phyloP scores from a whole-genome alignment of 2,888 invertebrate genomes.

The Epinotia bilunana region DNA sequence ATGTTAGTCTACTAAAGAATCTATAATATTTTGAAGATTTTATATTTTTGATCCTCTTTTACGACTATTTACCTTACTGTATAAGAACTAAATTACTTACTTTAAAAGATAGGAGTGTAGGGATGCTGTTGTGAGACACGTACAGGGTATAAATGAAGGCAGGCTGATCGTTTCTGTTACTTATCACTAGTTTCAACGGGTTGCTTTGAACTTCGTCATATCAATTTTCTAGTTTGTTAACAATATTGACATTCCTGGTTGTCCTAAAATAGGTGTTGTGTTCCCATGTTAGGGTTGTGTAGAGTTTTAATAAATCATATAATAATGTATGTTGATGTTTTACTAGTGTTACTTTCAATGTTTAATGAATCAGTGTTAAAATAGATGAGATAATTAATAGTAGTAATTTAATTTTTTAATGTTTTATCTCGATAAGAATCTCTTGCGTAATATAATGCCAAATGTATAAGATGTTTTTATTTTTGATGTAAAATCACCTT shows the following conservation, averaged over 20 bases:
- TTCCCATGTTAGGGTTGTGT: constrained; percentile 66
- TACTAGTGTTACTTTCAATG: constrained; percentile 75
- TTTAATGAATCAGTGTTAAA: constrained; percentile 57
- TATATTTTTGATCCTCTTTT: constrained; percentile 81
- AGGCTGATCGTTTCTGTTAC: constrained; percentile 54
- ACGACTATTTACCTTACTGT: constrained; percentile 69
- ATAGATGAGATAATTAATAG: constrained; percentile 71
- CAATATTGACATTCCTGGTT: constrained; percentile 51
- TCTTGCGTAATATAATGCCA: constrained; percentile 61
- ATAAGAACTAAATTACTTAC: constrained; percentile 77
- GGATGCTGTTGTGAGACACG: constrained; percentile 72
- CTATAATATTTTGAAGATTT: constrained; percentile 76
- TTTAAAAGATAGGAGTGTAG: constrained; percentile 64
- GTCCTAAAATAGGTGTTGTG: constrained; percentile 74
- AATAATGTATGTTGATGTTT: constrained; percentile 77
- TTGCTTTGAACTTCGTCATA: constrained; percentile 59
- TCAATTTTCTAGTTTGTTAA: constrained; percentile 56
- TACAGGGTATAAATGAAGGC: constrained; percentile 78
- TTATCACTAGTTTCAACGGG: constrained; percentile 46
- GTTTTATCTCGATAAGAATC: constrained; percentile 71
- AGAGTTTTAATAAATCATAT: constrained; percentile 61
- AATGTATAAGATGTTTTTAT: constrained; percentile 65
- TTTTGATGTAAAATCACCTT: constrained; percentile 71
- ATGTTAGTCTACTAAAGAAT: constrained; percentile 75
- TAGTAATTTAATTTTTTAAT: constrained; percentile 65